These are phyloP conservation scores for Lycopodina hypogea DNA, from an alignment of 37 sponge, comb jelly and placozoan genomes.

Conservation along the genomic window DNA sequence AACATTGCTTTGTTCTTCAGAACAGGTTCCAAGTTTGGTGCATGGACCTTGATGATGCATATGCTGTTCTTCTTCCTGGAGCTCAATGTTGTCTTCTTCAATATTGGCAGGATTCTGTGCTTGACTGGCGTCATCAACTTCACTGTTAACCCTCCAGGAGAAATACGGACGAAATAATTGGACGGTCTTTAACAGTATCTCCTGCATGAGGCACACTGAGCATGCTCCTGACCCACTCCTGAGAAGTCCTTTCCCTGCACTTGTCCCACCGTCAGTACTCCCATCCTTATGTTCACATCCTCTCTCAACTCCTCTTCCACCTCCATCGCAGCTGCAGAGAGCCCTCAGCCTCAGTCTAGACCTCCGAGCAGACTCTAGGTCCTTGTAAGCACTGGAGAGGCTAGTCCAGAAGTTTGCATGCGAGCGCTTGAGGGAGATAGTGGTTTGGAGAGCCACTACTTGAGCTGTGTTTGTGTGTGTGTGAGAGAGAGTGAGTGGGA, in stretches of 20 bases:
- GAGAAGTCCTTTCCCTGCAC: too few relatives aligned
- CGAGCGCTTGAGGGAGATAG: constrained; percentile 12
- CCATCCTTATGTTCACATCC: too few relatives aligned
- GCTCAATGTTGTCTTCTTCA: too few relatives aligned
- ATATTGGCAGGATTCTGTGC: too few relatives aligned
- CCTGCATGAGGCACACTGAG: not conserved
- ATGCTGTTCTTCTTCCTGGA: too few relatives aligned
- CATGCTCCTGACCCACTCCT: too few relatives aligned
- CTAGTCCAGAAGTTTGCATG: constrained; percentile 16
- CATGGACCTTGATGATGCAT: too few relatives aligned
- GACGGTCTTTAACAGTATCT: constrained; percentile 17
- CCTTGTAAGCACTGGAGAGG: constrained; percentile 15
- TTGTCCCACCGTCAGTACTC: not conserved
- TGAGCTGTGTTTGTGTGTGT: constrained; percentile 29
- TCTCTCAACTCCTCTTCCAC: not conserved
- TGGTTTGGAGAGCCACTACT: constrained; percentile 20
- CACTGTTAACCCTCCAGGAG: constrained; percentile 9
- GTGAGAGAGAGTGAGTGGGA: too few relatives aligned
- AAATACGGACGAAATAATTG: constrained; percentile 36
- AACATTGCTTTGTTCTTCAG: not conserved
- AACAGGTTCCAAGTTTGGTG: too few relatives aligned
- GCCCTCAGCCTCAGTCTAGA: not conserved
- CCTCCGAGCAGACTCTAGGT: not conserved
- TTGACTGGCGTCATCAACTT: too few relatives aligned
- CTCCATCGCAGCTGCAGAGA: not conserved